Percentiles rank a stretch among this genome's conserved stretches.
These are phyloP conservation scores for Cheilosia vernalis DNA, from an alignment of 2,888 invertebrate genomes.

Conservation along the genomic window DNA sequence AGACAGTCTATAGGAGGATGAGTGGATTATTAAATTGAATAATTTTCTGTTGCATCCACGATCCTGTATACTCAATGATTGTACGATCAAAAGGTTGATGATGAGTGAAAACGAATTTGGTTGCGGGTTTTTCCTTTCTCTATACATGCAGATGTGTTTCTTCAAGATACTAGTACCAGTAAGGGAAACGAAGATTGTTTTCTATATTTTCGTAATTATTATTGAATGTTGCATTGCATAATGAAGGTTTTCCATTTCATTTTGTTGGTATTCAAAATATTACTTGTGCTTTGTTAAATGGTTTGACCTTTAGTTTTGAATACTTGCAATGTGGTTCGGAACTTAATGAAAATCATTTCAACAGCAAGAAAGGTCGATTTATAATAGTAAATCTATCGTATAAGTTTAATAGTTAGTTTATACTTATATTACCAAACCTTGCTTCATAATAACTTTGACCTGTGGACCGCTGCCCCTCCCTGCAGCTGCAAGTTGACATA, in stretches of 20 bases:
- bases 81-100: constrained; percentile 56
- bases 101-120: constrained; percentile 52
- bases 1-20: constrained; percentile 43
- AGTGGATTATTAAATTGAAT: constrained; percentile 69
- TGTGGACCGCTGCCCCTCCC: too few species aligned
- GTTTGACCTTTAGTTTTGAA: too few species aligned
- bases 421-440: too few species aligned
- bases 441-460: too few species aligned
- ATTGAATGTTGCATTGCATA: constrained; percentile 11
- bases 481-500: too few species aligned
- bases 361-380: too few species aligned
- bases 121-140: not conserved
- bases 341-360: too few species aligned
- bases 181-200: constrained; percentile 16
- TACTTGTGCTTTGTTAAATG: too few species aligned
- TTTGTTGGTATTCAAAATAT: not conserved
- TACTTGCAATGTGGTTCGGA: too few species aligned
- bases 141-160: not conserved
- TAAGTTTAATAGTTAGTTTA: too few species aligned
- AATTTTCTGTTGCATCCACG: constrained; percentile 66
- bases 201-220: constrained; percentile 34
- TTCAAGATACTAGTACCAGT: not conserved
- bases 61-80: constrained; percentile 48
- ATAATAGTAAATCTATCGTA: too few species aligned
- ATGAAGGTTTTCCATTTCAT: not conserved